phyloP scores from a whole-genome alignment of 2,113 vertebrate genomes.

The Mormoops blainvillei region DNA sequence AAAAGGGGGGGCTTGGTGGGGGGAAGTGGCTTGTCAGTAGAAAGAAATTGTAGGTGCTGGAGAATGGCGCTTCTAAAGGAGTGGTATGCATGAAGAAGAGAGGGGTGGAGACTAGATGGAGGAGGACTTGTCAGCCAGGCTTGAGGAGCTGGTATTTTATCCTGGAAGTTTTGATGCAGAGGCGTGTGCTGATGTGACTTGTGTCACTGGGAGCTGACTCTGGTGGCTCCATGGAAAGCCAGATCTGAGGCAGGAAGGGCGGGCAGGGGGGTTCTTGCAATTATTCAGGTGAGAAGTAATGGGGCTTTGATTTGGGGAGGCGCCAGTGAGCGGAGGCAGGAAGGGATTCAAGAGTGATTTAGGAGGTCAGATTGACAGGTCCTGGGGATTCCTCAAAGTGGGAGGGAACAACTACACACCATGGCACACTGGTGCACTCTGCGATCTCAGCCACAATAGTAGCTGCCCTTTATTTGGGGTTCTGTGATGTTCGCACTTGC shows the following conservation, averaged over 20 bases:
- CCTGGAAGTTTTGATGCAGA: neutral
- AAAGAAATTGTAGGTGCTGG: neutral
- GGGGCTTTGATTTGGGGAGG: neutral
- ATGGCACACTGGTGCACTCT: neutral
- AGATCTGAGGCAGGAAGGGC: neutral
- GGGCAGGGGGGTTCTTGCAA: neutral
- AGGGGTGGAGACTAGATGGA: neutral
- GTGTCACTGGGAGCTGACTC: neutral
- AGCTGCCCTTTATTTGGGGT: neutral
- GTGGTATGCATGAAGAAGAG: neutral
- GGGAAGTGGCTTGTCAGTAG: neutral
- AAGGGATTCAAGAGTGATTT: neutral
- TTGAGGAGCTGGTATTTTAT: neutral
- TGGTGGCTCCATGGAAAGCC: neutral
- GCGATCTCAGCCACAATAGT: neutral
- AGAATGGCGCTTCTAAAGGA: neutral
- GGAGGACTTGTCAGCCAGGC: neutral
- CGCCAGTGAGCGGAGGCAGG: neutral
- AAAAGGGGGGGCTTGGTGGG: too few species aligned
- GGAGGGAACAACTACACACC: neutral
- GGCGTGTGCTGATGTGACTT: neutral
- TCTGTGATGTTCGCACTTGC: neutral
- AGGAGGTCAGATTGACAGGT: neutral
- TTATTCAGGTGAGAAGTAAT: neutral
- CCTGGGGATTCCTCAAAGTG: neutral